phyloP scores from a whole-genome alignment of 2,888 invertebrate species.

The Eupithecia exiguata region DNA sequence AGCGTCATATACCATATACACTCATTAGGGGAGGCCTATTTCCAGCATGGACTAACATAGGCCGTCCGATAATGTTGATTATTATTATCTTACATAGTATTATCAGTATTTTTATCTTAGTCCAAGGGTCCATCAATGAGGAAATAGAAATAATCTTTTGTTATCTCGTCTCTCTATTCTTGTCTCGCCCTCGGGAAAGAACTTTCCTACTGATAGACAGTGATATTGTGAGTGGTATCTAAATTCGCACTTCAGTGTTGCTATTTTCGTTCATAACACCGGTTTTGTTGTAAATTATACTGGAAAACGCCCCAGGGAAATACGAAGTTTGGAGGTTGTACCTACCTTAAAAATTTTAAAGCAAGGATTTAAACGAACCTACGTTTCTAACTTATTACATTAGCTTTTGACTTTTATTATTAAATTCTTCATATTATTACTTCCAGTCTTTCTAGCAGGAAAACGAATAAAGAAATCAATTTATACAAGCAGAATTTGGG shows the following conservation, averaged over 20 bases:
- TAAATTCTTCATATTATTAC: neutral
- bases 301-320: constrained; percentile 28
- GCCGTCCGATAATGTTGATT: no score
- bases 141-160: neutral
- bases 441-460: neutral
- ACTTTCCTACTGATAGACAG: neutral
- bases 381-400: neutral
- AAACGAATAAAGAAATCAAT: neutral
- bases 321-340: constrained; percentile 24
- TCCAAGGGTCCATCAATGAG: neutral
- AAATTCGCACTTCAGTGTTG: neutral
- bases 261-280: constrained; percentile 19
- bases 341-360: neutral
- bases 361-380: neutral
- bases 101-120: no score
- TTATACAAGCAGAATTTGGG: neutral
- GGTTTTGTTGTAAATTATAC: constrained; percentile 28
- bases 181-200: neutral
- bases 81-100: no score
- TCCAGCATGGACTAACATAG: no score
- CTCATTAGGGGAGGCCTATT: no score
- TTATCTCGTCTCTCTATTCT: neutral
- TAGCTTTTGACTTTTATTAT: neutral
- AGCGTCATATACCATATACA: no score
- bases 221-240: constrained; percentile 15